These are phyloP conservation scores for Pachypeltis micranthus DNA, from an alignment of 1,140 invertebrate species.

Conservation along the genomic window DNA sequence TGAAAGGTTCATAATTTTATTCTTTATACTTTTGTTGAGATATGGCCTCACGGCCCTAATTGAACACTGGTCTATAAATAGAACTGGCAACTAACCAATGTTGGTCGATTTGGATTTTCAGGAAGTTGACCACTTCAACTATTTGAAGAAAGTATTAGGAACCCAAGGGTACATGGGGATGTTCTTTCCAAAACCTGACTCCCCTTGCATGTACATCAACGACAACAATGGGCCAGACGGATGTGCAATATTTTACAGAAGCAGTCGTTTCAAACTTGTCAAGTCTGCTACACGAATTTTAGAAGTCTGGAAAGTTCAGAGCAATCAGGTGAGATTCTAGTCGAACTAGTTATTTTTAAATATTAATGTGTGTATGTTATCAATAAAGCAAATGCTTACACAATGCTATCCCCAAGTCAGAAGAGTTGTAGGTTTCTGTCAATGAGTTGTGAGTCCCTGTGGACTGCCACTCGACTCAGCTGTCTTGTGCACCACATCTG, in stretches of 20 bases:
- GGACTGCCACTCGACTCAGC: no score
- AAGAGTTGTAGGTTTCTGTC: no score
- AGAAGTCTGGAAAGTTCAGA: slow-evolving; percentile 54
- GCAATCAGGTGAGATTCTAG: slow-evolving; percentile 60
- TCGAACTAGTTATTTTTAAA: no score
- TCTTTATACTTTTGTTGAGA: background rate
- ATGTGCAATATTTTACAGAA: slow-evolving; percentile 62
- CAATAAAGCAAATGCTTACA: no score
- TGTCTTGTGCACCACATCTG: no score
- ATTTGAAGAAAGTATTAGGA: slow-evolving; percentile 46
- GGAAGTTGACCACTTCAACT: slow-evolving; percentile 68
- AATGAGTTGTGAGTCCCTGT: no score
- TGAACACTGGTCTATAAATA: no score
- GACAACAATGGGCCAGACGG: slow-evolving; percentile 69
- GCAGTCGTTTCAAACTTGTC: slow-evolving; percentile 48
- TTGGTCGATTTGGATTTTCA: slow-evolving; percentile 31
- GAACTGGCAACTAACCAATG: background rate
- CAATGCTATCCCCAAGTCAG: no score
- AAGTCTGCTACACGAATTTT: slow-evolving; percentile 47
- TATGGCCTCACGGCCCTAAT: background rate
- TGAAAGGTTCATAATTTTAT: no score
- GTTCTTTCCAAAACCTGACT: slow-evolving; percentile 68
- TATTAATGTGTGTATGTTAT: no score
- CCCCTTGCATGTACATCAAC: slow-evolving; percentile 59
- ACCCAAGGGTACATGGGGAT: slow-evolving; percentile 54